Conservation (phyloP, 2,113 vertebrate genomes). For the Chaetops frenatus region DNA sequence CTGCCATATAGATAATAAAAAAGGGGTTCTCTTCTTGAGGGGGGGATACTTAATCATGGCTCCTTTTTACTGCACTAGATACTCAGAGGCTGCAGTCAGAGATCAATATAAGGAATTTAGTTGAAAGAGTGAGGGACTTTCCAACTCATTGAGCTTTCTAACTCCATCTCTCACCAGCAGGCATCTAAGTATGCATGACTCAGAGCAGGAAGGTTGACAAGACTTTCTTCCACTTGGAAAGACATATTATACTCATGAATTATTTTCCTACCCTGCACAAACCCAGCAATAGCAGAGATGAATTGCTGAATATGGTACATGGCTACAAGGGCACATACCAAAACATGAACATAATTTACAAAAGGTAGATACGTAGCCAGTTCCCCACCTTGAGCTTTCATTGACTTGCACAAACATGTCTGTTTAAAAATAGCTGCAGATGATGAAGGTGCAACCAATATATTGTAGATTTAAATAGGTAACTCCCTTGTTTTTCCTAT, state of each 20-base stretch:
- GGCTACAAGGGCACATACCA: neutral
- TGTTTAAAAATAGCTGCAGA: neutral
- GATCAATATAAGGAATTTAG: neutral
- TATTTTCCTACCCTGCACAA: neutral
- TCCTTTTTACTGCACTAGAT: neutral
- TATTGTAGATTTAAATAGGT: neutral
- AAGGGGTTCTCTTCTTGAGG: neutral
- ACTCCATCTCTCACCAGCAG: neutral
- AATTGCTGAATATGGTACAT: neutral
- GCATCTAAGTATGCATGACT: neutral
- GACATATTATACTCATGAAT: neutral
- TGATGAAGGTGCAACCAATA: neutral
- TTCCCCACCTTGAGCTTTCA: neutral
- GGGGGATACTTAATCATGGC: neutral
- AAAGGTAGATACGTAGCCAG: neutral
- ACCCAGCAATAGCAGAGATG: neutral
- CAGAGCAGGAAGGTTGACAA: neutral
- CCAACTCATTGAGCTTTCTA: neutral
- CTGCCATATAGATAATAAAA: neutral
- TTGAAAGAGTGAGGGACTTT: neutral
- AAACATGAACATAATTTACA: neutral
- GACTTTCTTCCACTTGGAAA: neutral
- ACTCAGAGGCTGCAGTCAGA: neutral
- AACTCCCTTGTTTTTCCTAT: neutral
- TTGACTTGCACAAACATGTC: neutral